These are phyloP conservation scores for Propsilocerus akamusi DNA, from an alignment of 1,140 invertebrate genomes.

Conservation along the genomic window DNA sequence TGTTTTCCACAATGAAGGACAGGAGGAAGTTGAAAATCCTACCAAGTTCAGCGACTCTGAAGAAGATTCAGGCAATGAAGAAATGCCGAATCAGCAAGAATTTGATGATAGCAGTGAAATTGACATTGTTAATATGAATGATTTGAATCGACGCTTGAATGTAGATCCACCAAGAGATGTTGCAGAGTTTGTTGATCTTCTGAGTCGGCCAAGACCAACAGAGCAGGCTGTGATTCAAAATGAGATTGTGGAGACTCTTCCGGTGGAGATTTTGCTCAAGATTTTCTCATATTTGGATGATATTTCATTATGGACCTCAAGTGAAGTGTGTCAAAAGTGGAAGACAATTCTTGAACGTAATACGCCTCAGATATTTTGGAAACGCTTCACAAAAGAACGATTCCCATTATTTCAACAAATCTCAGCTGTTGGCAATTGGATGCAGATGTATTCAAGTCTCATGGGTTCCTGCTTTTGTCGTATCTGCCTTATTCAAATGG, in stretches of 20 bases:
- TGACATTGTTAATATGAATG: slow-evolving; percentile 14
- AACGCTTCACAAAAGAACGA: slow-evolving; percentile 44
- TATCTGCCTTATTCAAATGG: slow-evolving; percentile 65
- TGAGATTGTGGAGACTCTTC: slow-evolving; percentile 13
- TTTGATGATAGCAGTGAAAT: slow-evolving; percentile 27
- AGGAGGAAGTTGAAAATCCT: slow-evolving; percentile 20
- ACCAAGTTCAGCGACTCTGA: slow-evolving; percentile 48
- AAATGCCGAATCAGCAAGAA: slow-evolving; percentile 48
- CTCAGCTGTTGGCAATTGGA: slow-evolving; percentile 52
- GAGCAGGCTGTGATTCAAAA: slow-evolving; percentile 6
- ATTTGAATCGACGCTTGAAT: slow-evolving; percentile 16
- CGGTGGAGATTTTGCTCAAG: slow-evolving; percentile 52
- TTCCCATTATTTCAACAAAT: slow-evolving; percentile 74
- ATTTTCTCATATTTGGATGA: slow-evolving; percentile 84
- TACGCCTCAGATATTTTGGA: slow-evolving; percentile 57
- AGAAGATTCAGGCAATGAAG: slow-evolving; percentile 84
- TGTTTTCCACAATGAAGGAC: slow-evolving; percentile 62
- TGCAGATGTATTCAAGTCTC: slow-evolving; percentile 39
- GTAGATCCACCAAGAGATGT: slow-evolving; percentile 15
- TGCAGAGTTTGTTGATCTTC: slow-evolving; percentile 15
- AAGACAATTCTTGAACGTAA: slow-evolving; percentile 55
- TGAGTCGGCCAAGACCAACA: slow-evolving; percentile 9
- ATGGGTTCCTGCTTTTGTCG: slow-evolving; percentile 66
- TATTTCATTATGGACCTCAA: slow-evolving; percentile 70
- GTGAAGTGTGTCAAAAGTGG: slow-evolving; percentile 75